Base-by-base conservation (phyloP, 2,797 vertebrate genomes). In the Channallabes apus region DNA sequence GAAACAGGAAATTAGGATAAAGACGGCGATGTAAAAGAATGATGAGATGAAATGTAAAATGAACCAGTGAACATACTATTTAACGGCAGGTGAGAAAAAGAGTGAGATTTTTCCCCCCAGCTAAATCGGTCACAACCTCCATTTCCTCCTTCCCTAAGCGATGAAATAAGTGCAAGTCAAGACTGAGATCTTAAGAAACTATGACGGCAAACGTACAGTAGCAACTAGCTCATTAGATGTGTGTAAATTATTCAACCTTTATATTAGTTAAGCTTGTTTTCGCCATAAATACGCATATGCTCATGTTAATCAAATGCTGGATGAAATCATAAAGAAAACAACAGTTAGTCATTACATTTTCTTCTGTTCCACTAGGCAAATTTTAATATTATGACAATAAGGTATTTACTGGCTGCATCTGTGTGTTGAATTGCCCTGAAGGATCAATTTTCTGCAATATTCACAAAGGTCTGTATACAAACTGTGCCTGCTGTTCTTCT, bases 111-210 rank as follows among this genome's bases (percentile, higher is more conserved):
- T 73, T 62, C 35, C 41, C 41, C 6, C 32, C 32, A 32, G 71
- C 59, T 38, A 68, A 73, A 80, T 4, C 6, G 38, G 59, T 24
- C 73, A 54, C 15, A 69, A 61, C 20, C 3, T 14, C 27, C 29
- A 82, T 83, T 58, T 38, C 27, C 56, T 75, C 14, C 17, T 69
- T 80, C 22, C 32, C 81, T 89, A 84, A 68, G 82, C 73, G 82
- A 32, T 84, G 14, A 58, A 82, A 84, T 84, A 82, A 88, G 84
- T 86, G 84, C 80, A 73, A 2, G 35, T 41, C 82, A 83, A 64
- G 67, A 71, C 69, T 80, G 71, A 82, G 73, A 62, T 72, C 77
- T 88, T 83, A 85, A 86, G 75, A 81, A 86, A 82, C 82, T 73
- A 81, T 83, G 62, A 79, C 80, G 24, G 80, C 51, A 84, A 62